phyloP scores from a whole-genome alignment of 2,888 invertebrate genomes.

The Adelognathus sp. region DNA sequence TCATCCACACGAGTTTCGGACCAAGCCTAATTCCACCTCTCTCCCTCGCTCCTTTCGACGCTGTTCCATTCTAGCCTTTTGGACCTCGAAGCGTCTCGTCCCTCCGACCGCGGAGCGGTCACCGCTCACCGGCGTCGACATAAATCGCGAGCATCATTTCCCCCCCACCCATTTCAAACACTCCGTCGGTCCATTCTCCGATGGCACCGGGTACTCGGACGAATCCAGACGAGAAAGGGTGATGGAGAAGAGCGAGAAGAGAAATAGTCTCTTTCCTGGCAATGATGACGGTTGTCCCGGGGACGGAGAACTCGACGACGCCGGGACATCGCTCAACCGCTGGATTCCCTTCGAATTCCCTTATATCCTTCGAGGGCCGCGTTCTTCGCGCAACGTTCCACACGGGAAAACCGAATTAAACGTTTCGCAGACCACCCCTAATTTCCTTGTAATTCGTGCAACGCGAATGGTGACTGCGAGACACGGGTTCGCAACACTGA shows the following conservation, averaged over 20 bases:
- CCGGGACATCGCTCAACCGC: neutral
- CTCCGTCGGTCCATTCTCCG: neutral
- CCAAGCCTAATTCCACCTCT: conserved; percentile 6
- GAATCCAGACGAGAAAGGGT: conserved; percentile 9
- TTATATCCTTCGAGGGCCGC: conserved; percentile 44
- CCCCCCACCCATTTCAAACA: too few species aligned
- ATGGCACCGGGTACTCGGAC: neutral
- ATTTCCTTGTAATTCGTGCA: conserved; percentile 45
- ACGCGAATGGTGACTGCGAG: conserved; percentile 12
- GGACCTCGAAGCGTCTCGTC: conserved; percentile 29
- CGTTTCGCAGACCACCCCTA: conserved; percentile 47
- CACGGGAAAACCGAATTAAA: conserved; percentile 56
- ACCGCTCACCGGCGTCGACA: conserved; percentile 58
- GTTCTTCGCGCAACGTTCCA: neutral
- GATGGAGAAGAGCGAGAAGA: conserved; percentile 4
- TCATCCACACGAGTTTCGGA: conserved; percentile 49
- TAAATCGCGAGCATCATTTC: conserved; percentile 52
- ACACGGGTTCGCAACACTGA: neutral
- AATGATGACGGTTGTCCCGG: conserved; percentile 44
- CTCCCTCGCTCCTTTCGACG: conserved; percentile 28
- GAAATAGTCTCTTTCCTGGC: conserved; percentile 24
- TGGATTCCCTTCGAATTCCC: conserved; percentile 48
- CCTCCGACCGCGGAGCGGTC: conserved; percentile 48
- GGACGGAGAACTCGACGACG: neutral
- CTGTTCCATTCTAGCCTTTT: conserved; percentile 24